Evolutionary conservation across 2,113 vertebrate genomes (phyloP).

Genomic region (Acinonyx jubatus): DNA sequence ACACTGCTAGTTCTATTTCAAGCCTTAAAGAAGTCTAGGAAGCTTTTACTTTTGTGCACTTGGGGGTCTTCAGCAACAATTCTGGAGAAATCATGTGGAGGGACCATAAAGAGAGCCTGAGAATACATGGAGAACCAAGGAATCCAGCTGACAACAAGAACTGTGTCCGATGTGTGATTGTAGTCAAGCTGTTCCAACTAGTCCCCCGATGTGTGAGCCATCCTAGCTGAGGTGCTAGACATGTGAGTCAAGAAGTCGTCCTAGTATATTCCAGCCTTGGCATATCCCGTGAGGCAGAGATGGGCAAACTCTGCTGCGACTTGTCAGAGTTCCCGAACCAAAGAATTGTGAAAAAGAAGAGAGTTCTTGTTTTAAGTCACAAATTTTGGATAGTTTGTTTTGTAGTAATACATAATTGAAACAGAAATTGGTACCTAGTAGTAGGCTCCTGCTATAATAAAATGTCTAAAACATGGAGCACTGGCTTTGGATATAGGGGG

Average conservation of each 20-base stretch:
- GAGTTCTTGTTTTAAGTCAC: not conserved
- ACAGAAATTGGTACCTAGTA: not conserved
- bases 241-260: not conserved
- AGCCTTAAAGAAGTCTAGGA: not conserved
- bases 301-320: not conserved
- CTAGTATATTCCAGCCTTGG: not conserved
- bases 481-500: not conserved
- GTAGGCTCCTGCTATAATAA: not conserved
- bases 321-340: not conserved
- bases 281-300: not conserved
- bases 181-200: not conserved
- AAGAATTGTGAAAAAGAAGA: not conserved
- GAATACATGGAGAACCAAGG: not conserved
- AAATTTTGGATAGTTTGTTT: not conserved
- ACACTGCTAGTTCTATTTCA: not conserved
- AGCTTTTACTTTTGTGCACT: not conserved
- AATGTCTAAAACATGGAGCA: not conserved
- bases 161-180: not conserved
- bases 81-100: not conserved
- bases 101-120: not conserved
- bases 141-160: not conserved
- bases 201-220: not conserved
- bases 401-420: not conserved
- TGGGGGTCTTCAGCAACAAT: not conserved
- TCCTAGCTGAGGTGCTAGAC: not conserved